These are phyloP conservation scores for Nycteola revayana DNA, from an alignment of 2,888 invertebrate species.

Conservation along the genomic window DNA sequence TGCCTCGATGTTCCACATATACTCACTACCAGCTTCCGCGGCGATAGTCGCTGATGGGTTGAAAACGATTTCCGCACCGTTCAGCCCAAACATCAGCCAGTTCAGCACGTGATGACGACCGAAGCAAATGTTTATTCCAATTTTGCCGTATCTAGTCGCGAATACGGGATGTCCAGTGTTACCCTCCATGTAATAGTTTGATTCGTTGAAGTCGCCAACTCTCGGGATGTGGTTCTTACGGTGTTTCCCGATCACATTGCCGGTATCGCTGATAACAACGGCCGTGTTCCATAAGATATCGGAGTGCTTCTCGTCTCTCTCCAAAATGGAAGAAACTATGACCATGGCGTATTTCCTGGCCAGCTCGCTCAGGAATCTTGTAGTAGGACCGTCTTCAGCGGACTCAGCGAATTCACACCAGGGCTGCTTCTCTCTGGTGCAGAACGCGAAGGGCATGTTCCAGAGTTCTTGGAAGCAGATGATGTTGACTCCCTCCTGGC, in stretches of 20 bases:
- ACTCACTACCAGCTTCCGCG: constrained; percentile 88
- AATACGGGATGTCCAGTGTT: constrained; percentile 98
- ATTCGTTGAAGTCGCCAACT: constrained; percentile 99
- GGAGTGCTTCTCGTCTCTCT: constrained; percentile 92
- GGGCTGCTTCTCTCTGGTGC: constrained; percentile 97
- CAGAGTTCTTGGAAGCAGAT: constrained; percentile 98
- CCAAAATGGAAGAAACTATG: constrained; percentile 96
- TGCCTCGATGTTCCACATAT: constrained; percentile 98
- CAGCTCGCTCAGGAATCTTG: constrained; percentile 89
- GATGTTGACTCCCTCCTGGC: constrained; percentile 91
- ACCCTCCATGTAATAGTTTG: constrained; percentile 98
- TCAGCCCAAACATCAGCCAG: constrained; percentile 98
- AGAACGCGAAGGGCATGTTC: constrained; percentile 99
- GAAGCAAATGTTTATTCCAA: constrained; percentile 98
- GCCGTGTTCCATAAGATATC: constrained; percentile 97
- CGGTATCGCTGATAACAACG: constrained; percentile 95
- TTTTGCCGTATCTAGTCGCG: constrained; percentile 91
- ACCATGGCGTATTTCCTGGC: constrained; percentile 95
- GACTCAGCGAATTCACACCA: constrained; percentile 99
- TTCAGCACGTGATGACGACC: constrained; percentile 99
- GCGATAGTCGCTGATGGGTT: constrained; percentile 98
- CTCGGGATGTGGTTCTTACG: constrained; percentile 99
- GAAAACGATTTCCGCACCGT: constrained; percentile 99
- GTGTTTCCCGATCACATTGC: constrained; percentile 96
- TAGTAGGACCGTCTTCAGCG: constrained; percentile 94